Base-by-base conservation (phyloP, 2,113 vertebrate genomes). In the Pseudolaguvia tuberculata region DNA sequence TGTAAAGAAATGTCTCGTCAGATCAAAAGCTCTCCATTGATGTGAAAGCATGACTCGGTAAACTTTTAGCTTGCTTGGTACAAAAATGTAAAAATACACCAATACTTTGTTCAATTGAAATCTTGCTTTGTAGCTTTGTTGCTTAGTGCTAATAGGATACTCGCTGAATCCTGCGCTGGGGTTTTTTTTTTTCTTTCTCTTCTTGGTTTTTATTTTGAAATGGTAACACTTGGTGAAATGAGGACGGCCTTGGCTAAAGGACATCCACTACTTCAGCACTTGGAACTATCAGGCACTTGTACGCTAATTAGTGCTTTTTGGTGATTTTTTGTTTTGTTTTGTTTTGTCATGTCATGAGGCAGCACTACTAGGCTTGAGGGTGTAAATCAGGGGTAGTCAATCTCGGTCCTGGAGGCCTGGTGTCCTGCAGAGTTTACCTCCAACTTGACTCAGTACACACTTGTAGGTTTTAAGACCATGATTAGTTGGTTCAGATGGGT, bases 1-100 rank as follows among this genome's bases (percentile, higher is more conserved):
- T 82, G 84, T 79, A 78, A 82, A 88, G 86, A 88, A 88, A 83
- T 90, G 79, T 72, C 62, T 66, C 17, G 65, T 89, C 85, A 88
- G 90, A 82, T 87, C 92, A 92, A 93, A 91, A 93, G 93, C 91
- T 92, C 78, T 76, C 90, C 89, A 87, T 90, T 90, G 81, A 87
- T 89, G 89, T 91, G 89, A 92, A 92, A 92, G 75, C 45, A 71
- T 59, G 68, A 42, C 88, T 91, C 82, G 79, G 91, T 93, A 92
- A 87, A 82, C 90, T 79, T 21, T 63, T 17, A 69, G 50, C 42
- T 70, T 65, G 50, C 42, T 70, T 65, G 45, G 66, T 45, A 74
- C 59, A 14, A 69, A 76, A 73, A 61, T 9, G 7, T 14, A 71
- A 77, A 48, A 20, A 62, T 35, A 47, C 62, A 79, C 78, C 53